Conservation (phyloP, 2,888 invertebrate genomes). For the Drosophila histrio region DNA sequence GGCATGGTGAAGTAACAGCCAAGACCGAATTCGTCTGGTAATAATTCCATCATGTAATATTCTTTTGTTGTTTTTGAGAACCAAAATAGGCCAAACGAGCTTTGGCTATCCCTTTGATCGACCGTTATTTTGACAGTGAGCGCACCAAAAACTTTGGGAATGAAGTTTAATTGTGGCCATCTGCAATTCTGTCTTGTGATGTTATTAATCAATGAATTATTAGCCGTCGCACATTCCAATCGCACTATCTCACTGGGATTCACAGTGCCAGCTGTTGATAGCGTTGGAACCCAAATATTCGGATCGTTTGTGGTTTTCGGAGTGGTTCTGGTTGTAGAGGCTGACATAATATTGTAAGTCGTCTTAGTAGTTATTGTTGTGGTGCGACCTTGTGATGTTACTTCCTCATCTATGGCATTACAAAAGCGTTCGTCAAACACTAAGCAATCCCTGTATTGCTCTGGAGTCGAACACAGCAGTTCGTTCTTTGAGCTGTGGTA, state of each 20-base stretch:
- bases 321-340: neutral
- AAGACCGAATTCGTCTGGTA: slow-evolving; percentile 68
- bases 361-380: neutral
- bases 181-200: slow-evolving; percentile 19
- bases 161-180: slow-evolving; percentile 56
- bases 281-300: neutral
- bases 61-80: slow-evolving; percentile 73
- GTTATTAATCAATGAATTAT: neutral
- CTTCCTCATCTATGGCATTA: fast-evolving
- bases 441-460: slow-evolving; percentile 27
- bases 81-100: slow-evolving; percentile 73
- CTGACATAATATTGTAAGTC: neutral
- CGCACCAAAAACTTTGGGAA: slow-evolving; percentile 13
- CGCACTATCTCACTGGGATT: slow-evolving; percentile 27
- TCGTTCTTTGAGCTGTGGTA: slow-evolving; percentile 13
- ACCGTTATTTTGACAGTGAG: slow-evolving; percentile 48
- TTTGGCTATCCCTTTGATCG: slow-evolving; percentile 13
- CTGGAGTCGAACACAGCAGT: slow-evolving; percentile 56
- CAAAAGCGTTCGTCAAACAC: slow-evolving; percentile 59
- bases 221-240: slow-evolving; percentile 40
- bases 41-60: slow-evolving; percentile 52
- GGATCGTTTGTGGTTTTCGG: slow-evolving; percentile 2
- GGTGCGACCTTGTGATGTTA: neutral
- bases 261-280: slow-evolving; percentile 11
- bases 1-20: slow-evolving; percentile 72